Evolutionary conservation across 2,888 invertebrate species (phyloP), one percentile per base, ranked within the genome.

Genomic region (Busseola fusca): DNA sequence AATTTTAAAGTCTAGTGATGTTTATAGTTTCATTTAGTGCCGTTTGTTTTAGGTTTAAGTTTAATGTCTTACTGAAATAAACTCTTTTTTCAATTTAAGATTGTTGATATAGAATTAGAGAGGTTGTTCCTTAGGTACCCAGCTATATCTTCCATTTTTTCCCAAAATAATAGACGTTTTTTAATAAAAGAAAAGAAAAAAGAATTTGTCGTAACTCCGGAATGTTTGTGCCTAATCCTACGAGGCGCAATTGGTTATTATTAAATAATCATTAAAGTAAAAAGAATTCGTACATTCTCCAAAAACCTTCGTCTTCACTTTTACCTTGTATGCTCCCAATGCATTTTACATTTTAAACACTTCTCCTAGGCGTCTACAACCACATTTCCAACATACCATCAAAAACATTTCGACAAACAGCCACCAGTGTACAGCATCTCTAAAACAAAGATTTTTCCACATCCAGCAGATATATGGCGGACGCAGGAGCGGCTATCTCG

Each of bases 391-490:
- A 40, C 3, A 12, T 27, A 14, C 1, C 16, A n/a, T 18, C 2
- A 21, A 56, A 50, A 34, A 34, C n/a, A 1, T 58, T 40, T 37
- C 3, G 0, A 3, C 27, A 58, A n/a, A 42, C 18, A 42, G 10
- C 25, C 6, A 72, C 76, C 70, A 62, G 78, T 84, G 87, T 88
- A 82, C 69, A 86, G 76, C 80, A 65, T 68, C 81, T 81, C 70
- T 86, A 66, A 72, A 68, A 66, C n/a, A 52, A 78, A 78, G 70
- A 84, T 80, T 85, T 85, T 84, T 83, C 80, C 76, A 85, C 84
- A 81, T 74, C 68, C 78, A 72, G 25, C 75, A 80, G 80, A 84
- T 80, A 76, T 83, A 86, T 81, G 76, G 84, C 78, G 65, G 80
- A 81, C 80, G 78, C 71, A 75, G 72, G 37, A 72, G 69, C n/a